Evolutionary conservation across 2,797 vertebrate species (phyloP).

Genomic region (Falco biarmicus): DNA sequence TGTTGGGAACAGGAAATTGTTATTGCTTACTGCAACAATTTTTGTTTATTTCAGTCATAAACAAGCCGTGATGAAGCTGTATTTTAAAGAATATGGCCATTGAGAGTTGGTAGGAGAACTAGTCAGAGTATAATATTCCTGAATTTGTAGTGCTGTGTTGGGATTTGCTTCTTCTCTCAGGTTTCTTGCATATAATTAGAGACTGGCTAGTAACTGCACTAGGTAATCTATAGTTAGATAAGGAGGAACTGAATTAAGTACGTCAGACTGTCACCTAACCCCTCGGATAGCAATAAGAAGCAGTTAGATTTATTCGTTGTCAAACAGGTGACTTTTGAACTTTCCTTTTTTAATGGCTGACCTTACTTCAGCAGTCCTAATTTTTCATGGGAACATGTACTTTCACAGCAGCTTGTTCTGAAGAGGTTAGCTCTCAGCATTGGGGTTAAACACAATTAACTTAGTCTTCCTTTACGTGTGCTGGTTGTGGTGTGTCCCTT

Average conservation of each 20-base stretch:
- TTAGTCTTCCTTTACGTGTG: not conserved
- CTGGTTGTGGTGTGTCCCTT: not conserved
- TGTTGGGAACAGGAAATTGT: not conserved
- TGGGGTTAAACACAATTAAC: not conserved
- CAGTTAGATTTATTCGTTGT: not conserved
- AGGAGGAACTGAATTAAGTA: not conserved
- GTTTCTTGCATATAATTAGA: not conserved
- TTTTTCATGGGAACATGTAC: not conserved
- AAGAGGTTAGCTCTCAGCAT: not conserved
- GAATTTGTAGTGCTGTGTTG: not conserved
- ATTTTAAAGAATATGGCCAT: not conserved
- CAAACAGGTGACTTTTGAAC: not conserved
- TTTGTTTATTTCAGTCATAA: not conserved
- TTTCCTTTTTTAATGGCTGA: not conserved
- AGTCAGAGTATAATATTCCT: not conserved
- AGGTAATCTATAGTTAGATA: not conserved
- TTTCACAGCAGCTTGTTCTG: not conserved
- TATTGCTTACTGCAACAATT: not conserved
- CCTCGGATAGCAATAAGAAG: not conserved
- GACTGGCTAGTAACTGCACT: not conserved
- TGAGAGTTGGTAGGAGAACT: not conserved
- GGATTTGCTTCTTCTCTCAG: not conserved
- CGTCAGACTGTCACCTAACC: not conserved
- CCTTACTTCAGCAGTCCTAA: not conserved
- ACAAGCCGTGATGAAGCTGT: not conserved